Evolutionary conservation across 2,113 vertebrate species (phyloP), one percentile per base, ranked within the genome.

Genomic region (Ailuropoda melanoleuca): DNA sequence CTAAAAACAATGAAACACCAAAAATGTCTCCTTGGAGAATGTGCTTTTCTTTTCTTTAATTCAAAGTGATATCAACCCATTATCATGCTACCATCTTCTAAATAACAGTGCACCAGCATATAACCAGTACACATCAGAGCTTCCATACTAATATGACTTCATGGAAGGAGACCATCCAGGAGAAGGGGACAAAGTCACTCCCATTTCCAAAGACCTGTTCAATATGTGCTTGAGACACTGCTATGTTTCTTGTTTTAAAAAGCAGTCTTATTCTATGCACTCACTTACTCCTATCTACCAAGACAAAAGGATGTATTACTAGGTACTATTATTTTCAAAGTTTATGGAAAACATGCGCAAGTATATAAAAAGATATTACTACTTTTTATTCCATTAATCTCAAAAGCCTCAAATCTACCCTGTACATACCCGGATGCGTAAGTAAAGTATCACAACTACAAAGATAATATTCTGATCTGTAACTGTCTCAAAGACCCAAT

Each of bases 241-340:
- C 39, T 53, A 48, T 56, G 75, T 87, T 93, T 87, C 68, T 88
- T 60, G 15, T 95, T 95, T 53, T 88, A 95, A 87, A 78, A 95
- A 39, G 14, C 21, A 62, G 24, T 60, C 34, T 46, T 75, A 86
- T 21, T 95, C 39, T 68, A 90, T 60, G 14, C 14, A 86, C 29
- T 81, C 18, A 56, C 14, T 74, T 11, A 70, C 7, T 74, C 23
- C n/a, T 81, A 34, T 62, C 82, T n/a, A 88, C 31, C 24, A 97
- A 84, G 24, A 93, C 46, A 86, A 21, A 90, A 46, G 17, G 87
- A 86, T 84, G 26, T 29, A 93, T 46, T 87, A 96, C 37, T 23
- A 78, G 75, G 31, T 29, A 85, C 19, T 80, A 66, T 19, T 85
- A 80, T 43, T 84, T 89, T 85, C 77, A 80, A 94, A 92, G 39